phyloP scores from a whole-genome alignment of 2,888 invertebrate species.

The Tenthredo livida region DNA sequence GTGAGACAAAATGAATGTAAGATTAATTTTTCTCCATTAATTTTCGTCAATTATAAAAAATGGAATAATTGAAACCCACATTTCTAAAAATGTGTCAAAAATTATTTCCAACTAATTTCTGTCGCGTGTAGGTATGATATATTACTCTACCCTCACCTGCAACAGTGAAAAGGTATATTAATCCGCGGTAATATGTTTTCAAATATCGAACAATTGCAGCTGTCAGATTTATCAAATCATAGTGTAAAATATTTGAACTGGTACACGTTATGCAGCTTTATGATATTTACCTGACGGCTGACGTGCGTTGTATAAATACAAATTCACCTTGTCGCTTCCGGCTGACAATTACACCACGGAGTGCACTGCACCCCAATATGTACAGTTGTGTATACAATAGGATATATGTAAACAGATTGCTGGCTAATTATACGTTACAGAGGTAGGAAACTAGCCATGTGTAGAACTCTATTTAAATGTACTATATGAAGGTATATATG shows the following conservation, averaged over 20 bases:
- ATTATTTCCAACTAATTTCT: not conserved
- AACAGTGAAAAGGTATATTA: not conserved
- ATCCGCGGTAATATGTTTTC: not conserved
- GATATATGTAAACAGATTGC: not conserved
- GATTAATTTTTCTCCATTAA: not conserved
- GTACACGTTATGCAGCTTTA: not conserved
- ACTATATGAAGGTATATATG: not conserved
- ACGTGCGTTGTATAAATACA: slow-evolving; percentile 19
- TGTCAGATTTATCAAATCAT: slow-evolving; percentile 14
- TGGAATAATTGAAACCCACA: not conserved
- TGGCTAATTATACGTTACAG: slow-evolving; percentile 4
- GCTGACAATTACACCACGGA: not conserved
- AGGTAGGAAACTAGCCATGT: not conserved
- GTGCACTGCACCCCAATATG: not conserved
- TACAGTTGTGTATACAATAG: not conserved
- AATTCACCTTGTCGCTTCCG: slow-evolving; percentile 1
- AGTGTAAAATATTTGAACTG: not conserved
- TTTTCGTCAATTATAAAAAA: not conserved
- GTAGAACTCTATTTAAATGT: not conserved
- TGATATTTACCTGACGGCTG: slow-evolving; percentile 10
- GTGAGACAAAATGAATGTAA: not conserved
- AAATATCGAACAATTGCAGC: not conserved
- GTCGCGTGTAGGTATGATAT: not conserved
- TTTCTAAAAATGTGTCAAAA: not conserved
- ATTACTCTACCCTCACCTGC: not conserved